These are phyloP conservation scores for Denticeps clupeoides DNA, from an alignment of 2,797 vertebrate genomes.

Conservation along the genomic window DNA sequence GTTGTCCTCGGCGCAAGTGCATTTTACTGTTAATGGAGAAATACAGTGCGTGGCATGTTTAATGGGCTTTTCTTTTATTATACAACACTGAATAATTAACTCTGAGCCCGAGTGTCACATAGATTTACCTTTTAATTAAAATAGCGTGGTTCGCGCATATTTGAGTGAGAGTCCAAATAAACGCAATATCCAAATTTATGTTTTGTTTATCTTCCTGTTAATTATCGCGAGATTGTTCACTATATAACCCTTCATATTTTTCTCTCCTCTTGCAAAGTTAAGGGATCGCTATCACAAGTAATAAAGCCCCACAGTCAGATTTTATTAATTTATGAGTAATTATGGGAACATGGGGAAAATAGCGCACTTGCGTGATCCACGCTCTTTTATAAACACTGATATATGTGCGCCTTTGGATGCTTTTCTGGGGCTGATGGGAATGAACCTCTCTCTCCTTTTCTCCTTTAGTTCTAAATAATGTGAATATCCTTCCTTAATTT, in stretches of 20 bases:
- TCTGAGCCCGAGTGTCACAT: conserved; percentile 98
- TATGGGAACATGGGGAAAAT: conserved; percentile 50
- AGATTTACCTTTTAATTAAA: conserved; percentile 99
- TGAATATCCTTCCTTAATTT: background rate
- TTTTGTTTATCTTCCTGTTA: conserved; percentile 99
- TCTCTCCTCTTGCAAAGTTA: conserved; percentile 74
- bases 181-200: conserved; percentile 99
- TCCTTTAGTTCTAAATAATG: background rate
- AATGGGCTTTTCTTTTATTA: conserved; percentile 99
- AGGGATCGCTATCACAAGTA: conserved; percentile 76
- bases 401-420: conserved; percentile 29
- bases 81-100: conserved; percentile 99
- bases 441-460: background rate
- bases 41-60: conserved; percentile 98
- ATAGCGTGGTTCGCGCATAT: conserved; percentile 98
- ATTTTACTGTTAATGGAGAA: conserved; percentile 99
- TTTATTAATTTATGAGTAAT: conserved; percentile 70
- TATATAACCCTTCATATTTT: conserved; percentile 69
- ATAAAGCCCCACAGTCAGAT: conserved; percentile 84
- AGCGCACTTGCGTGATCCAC: conserved; percentile 44
- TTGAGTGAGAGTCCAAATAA: conserved; percentile 99
- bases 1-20: conserved; percentile 88
- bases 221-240: conserved; percentile 99
- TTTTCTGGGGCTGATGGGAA: conserved; percentile 13
- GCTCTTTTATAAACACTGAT: conserved; percentile 49